Base-by-base conservation (phyloP, 2,797 vertebrate species). In the Poliocrania exsul region DNA sequence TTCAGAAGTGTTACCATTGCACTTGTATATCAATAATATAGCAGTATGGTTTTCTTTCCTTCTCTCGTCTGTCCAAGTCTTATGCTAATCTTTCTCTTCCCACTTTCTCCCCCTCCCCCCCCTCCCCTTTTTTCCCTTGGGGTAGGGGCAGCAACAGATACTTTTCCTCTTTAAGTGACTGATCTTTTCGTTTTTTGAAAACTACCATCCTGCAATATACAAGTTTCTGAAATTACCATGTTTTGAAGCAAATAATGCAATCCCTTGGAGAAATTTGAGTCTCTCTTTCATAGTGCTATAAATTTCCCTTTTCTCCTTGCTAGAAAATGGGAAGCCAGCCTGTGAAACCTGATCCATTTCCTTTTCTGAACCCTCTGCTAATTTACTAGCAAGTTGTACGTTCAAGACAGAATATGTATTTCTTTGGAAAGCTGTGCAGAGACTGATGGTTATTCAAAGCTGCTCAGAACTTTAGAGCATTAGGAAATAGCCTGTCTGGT, bases 191-290 rank as follows among this genome's bases (percentile, higher is more conserved):
- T 70, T 73, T 67, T 57, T 71, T 37, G 1, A 3, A 58, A 82
- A 50, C 46, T 65, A 16, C 26, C 3, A 25, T 54, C 24, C 42
- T 57, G 38, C 37, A 80, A 13, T 16, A 11, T 75, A 51, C 25
- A 35, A 49, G 29, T 66, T 25, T n/a, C 69, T 74, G 56, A 84
- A 93, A 92, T 90, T 80, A 72, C 71, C 64, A 56, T 54, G 38
- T 86, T 90, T 86, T 93, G 83, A 89, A 87, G 81, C 64, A 95
- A 94, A 94, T 82, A 70, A 81, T 67, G 31, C 33, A 80, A 60
- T 51, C 49, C 37, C 57, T 80, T 67, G 42, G 57, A 82, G 67
- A 89, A 87, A 85, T 85, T 74, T 74, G 61, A 85, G 20, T 71
- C 13, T 85, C 17, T 64, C 28, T 61, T 94, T 81, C 23, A 13